phyloP scores from a whole-genome alignment of 30 jellyfish, hydroid and myxozoan genomes.

The Pelagia noctiluca region DNA sequence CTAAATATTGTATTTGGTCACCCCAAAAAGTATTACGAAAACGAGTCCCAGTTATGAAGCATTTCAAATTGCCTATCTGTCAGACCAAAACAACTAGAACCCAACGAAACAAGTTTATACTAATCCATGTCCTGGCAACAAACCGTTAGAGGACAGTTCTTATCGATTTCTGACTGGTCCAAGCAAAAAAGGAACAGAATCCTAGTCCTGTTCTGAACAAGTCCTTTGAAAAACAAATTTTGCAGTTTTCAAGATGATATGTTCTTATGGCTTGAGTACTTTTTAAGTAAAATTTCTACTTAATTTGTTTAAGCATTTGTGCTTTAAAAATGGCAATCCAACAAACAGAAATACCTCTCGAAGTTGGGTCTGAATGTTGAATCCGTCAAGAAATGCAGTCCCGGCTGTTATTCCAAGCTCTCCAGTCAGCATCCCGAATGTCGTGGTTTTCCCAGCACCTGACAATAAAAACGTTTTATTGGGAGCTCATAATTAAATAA shows the following conservation, averaged over 20 bases:
- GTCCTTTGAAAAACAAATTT: no score
- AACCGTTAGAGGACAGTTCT: no score
- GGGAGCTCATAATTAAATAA: neutral
- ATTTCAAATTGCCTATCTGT: no score
- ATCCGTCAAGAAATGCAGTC: constrained; percentile 90
- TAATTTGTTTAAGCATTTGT: no score
- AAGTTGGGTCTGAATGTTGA: constrained; percentile 77
- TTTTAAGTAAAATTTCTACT: no score
- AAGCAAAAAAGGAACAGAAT: neutral
- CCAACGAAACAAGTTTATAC: no score
- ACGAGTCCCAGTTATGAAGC: no score
- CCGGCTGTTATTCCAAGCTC: constrained; percentile 94
- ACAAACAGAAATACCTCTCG: constrained; percentile 35
- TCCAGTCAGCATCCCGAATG: constrained; percentile 98
- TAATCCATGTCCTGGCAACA: no score
- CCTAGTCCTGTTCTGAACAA: neutral
- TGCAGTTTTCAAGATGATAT: neutral
- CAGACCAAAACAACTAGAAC: no score
- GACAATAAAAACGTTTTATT: neutral
- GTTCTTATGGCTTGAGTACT: neutral
- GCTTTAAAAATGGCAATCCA: neutral
- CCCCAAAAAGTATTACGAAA: no score
- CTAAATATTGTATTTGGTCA: no score
- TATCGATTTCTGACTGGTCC: no score
- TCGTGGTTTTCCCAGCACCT: constrained; percentile 99